Conservation (phyloP, 2,797 vertebrate species). For the Brotula barbata region DNA sequence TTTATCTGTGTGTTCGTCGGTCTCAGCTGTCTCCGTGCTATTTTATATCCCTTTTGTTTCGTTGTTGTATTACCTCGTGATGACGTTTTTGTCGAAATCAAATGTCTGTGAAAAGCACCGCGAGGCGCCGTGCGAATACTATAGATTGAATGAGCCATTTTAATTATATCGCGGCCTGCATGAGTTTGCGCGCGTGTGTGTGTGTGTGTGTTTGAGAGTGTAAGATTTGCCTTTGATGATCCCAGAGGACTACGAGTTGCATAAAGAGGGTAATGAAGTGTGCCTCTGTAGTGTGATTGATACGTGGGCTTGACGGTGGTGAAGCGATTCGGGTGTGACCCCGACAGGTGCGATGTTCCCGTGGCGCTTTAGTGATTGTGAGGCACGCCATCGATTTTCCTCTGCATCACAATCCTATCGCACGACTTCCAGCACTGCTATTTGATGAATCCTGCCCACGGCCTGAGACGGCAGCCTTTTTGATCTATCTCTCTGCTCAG, state of each 20-base stretch:
- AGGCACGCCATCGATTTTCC: slow-evolving; percentile 63
- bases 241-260: slow-evolving; percentile 11
- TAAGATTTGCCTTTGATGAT: background rate
- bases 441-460: slow-evolving; percentile 57
- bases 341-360: slow-evolving; percentile 62
- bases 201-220: too few species aligned
- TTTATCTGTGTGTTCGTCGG: too few species aligned
- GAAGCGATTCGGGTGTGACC: slow-evolving; percentile 51
- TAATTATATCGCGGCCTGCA: too few species aligned
- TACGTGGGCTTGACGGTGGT: slow-evolving; percentile 39
- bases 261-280: slow-evolving; percentile 11
- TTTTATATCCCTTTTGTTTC: too few species aligned
- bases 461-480: slow-evolving; percentile 39
- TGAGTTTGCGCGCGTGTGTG: too few species aligned
- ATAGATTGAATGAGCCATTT: too few species aligned
- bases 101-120: too few species aligned
- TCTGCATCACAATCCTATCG: slow-evolving; percentile 47
- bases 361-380: slow-evolving; percentile 47
- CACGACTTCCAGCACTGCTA: slow-evolving; percentile 46
- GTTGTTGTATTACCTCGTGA: too few species aligned
- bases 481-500: slow-evolving; percentile 43
- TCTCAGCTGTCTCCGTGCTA: too few species aligned
- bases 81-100: too few species aligned
- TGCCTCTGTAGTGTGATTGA: slow-evolving; percentile 33
- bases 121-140: too few species aligned